Base-by-base conservation (phyloP, 2,113 vertebrate genomes). In the Microcebus jonahi region DNA sequence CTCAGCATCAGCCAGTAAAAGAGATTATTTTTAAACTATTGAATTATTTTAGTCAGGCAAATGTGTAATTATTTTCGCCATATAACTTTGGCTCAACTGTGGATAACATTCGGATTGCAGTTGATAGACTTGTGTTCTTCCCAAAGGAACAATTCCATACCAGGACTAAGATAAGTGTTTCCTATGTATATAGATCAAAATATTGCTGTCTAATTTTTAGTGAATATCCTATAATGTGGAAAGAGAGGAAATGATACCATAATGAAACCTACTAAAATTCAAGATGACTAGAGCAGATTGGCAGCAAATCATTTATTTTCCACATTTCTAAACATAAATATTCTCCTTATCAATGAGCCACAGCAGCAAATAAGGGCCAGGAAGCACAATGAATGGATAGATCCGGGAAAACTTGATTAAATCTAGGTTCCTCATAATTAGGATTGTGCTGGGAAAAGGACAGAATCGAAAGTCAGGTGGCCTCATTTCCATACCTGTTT, bases 11-110 rank as follows among this genome's bases (percentile, higher is more conserved):
- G 20, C 27, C 61, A 42, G 36, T 34, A 86, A 93, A 88, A n/a
- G 5, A 90, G 39, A 93, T 68, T 96, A 81, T 45, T 81, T 95
- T 95, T 67, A 53, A 75, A 95, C 70, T 93, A 71, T 55, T 53
- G 25, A 91, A 80, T 89, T 17, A 68, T 76, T 93, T 92, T 91
- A 85, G 61, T 73, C n/a, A 70, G 34, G 5, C 36, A 71, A 92
- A 88, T 55, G 8, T 82, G 27, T 91, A 83, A 94, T 87, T 89
- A 61, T 83, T 95, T 96, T 70, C 25, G 70, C 45, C 53, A 36
- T 65, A 76, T 77, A 81, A 75, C 53, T 94, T 91, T 95, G 27
- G 20, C 20, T 94, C 25, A 86, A 48, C 14, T 91, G 15, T 91
- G 12, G 50, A 15, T 68, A 88, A 57, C 31, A 90, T 81, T 90